Evolutionary conservation across 2,797 vertebrate genomes (phyloP).

Genomic region (Aselliscus stoliczkanus): DNA sequence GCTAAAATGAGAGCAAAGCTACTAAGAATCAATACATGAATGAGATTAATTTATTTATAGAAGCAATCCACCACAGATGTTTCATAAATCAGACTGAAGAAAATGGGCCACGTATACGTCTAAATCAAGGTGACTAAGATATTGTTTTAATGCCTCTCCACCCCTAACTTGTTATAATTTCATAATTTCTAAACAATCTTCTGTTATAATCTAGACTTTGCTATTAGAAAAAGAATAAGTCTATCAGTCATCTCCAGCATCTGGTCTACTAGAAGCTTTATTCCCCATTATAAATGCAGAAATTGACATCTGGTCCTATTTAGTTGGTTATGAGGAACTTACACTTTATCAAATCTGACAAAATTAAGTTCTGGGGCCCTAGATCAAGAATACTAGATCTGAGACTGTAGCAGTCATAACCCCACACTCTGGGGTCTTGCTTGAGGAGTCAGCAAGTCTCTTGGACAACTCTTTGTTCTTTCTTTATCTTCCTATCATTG

Average conservation of each 20-base stretch:
- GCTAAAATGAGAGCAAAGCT: background rate
- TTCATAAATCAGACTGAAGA: background rate
- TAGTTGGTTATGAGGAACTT: background rate
- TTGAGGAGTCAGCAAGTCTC: background rate
- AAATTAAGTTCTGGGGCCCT: background rate
- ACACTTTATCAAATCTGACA: background rate
- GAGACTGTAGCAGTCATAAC: background rate
- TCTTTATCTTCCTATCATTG: background rate
- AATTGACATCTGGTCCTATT: background rate
- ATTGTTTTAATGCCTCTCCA: background rate
- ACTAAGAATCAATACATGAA: background rate
- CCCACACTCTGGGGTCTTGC: background rate
- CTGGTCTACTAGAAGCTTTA: background rate
- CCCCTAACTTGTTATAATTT: background rate
- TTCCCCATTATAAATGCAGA: background rate
- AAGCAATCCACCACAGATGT: background rate
- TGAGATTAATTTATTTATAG: background rate
- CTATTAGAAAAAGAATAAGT: background rate
- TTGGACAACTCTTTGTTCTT: background rate
- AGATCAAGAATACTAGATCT: background rate
- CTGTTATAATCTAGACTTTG: background rate
- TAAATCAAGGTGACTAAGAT: background rate
- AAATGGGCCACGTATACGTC: background rate
- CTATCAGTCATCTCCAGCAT: background rate
- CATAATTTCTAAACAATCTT: background rate